Evolutionary conservation across 2,113 vertebrate species (phyloP), one percentile per base, ranked within the genome.

Genomic region (Phalacrocorax aristotelis): DNA sequence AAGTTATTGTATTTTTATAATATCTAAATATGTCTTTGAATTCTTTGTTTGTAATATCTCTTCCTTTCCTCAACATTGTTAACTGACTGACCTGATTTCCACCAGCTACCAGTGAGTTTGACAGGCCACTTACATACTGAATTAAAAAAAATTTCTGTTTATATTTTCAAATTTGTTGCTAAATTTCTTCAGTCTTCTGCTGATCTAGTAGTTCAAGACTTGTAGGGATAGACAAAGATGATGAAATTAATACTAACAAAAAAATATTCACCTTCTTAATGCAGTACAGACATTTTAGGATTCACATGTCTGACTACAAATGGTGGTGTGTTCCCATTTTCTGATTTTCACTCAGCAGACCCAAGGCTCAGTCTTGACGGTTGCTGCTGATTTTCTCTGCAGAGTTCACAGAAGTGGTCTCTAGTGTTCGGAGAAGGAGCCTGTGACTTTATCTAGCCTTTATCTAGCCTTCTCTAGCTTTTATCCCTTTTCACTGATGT

Each of bases 231-330:
- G 54, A 34, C 32, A 55, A 57, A 76, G 70, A 27, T 17, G 8
- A 6, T 51, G 36, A 42, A 68, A 68, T 51, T 38, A 57, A 62
- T 38, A 77, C 25, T 54, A 27, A 48, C 11, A 76, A 54, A 51
- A 55, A 46, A 46, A 44, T 38, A n/a, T 29, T 34, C 26, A 75
- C 27, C 26, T 54, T 29, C 25, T 80, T 80, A 51, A 20, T 32
- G 26, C 30, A 20, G 8, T 32, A 48, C 10, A 25, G 14, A 25
- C 80, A 79, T 55, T 79, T 95, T 34, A 89, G 68, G 40, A 90
- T 98, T 97, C 91, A 98, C 95, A 30, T 95, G 95, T 97, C 92
- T 95, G 70, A 98, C 91, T 64, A 96, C 94, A 89, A 97, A 97
- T 13, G 96, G 91, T 68, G 97, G 97, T 48, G 82, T 96, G 61